phyloP scores from a whole-genome alignment of 2,797 vertebrate species.

The Malurus leucopterus region DNA sequence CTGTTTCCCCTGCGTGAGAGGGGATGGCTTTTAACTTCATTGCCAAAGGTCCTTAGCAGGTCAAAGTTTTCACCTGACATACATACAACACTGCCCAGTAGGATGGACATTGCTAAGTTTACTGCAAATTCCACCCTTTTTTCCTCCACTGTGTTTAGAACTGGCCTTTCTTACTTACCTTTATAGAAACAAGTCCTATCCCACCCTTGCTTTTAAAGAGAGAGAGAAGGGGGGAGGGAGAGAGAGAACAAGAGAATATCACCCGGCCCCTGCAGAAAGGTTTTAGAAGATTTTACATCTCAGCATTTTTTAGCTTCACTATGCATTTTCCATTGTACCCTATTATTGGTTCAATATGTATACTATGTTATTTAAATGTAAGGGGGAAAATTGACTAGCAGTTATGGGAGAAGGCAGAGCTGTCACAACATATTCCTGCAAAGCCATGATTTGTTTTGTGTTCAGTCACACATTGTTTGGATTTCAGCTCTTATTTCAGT shows the following conservation, averaged over 20 bases:
- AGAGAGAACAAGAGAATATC: neutral
- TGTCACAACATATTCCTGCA: constrained; percentile 61
- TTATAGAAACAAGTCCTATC: neutral
- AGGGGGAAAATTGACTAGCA: constrained; percentile 14
- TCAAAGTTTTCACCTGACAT: neutral
- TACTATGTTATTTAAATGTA: constrained; percentile 37
- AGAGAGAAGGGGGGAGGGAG: rapidly evolving
- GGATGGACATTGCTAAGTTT: neutral
- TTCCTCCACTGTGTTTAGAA: neutral
- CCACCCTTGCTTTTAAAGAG: neutral
- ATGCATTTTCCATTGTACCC: neutral
- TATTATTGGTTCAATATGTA: constrained; percentile 54
- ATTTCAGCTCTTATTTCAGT: constrained; percentile 62
- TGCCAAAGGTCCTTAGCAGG: neutral
- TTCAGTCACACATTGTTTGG: constrained; percentile 60
- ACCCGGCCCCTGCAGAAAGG: neutral
- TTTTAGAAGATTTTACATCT: constrained; percentile 16
- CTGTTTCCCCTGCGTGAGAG: rapidly evolving
- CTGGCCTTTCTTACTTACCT: neutral
- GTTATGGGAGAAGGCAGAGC: constrained; percentile 57
- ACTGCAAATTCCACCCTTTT: neutral
- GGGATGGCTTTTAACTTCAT: neutral
- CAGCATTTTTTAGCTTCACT: constrained; percentile 24
- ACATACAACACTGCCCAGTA: neutral
- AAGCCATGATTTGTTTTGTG: constrained; percentile 60